Conservation (phyloP, 2,113 vertebrate genomes). For the Trichomycterus rosablanca region DNA sequence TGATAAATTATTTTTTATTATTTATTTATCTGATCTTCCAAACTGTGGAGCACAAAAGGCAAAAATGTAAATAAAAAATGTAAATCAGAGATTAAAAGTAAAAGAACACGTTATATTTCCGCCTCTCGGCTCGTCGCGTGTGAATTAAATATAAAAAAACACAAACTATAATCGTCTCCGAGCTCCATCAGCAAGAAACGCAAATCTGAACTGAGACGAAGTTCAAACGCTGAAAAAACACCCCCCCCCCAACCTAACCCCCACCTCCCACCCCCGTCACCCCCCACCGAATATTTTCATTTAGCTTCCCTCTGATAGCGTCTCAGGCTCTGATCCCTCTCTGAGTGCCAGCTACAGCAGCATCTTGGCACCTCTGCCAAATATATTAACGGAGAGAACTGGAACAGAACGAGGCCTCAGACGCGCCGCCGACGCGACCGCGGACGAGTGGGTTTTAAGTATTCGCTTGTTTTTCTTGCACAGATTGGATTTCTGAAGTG, state of each 20-base stretch:
- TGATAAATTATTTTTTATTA: too few relatives aligned
- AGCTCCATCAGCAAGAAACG: conserved; percentile 12
- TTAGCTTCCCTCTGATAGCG: conserved; percentile 55
- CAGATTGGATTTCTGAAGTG: conserved; percentile 66
- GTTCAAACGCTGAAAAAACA: conserved; percentile 1
- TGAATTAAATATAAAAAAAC: neutral
- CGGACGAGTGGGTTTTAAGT: conserved; percentile 67
- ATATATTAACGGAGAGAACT: conserved; percentile 68
- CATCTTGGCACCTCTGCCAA: conserved; percentile 68
- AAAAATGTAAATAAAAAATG: neutral
- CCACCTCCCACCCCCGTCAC: neutral
- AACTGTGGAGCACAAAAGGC: neutral
- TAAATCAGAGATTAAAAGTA: too few relatives aligned
- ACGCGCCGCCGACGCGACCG: conserved; percentile 68
- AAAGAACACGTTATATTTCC: neutral
- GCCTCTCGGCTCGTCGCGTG: neutral
- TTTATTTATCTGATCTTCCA: conserved; percentile 1
- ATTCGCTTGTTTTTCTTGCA: conserved; percentile 62
- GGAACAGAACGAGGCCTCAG: conserved; percentile 68
- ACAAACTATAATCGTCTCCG: conserved; percentile 13
- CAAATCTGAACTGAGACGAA: neutral
- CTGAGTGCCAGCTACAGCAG: conserved; percentile 60
- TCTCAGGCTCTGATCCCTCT: conserved; percentile 61
- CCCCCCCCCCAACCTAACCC: too few relatives aligned
- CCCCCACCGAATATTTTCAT: conserved; percentile 56